A percentile compares a stretch with the other conserved stretches of the same genome.
Conservation (phyloP, 1,140 invertebrate species). For the Oedothorax gibbosus region DNA sequence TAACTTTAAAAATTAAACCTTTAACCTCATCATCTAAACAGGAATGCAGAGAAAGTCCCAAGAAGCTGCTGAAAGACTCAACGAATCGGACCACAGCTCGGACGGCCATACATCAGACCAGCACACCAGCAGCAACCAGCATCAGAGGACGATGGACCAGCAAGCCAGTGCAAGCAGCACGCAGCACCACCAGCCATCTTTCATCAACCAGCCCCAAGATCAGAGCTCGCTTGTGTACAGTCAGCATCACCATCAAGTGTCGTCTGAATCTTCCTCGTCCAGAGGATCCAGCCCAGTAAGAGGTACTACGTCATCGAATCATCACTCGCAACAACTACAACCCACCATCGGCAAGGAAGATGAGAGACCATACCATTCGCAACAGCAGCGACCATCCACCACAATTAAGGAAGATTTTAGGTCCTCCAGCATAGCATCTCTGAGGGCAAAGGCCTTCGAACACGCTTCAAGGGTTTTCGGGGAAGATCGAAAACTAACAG, state of each 20-base stretch:
- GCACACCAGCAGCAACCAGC: too few relatives aligned
- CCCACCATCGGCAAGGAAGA: constrained; percentile 73
- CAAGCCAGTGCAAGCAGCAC: background rate
- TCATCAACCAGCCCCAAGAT: background rate
- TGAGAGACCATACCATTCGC: constrained; percentile 66
- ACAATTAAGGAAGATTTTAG: constrained; percentile 66
- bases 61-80: constrained; percentile 95
- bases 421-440: constrained; percentile 89
- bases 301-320: constrained; percentile 63
- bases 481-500: constrained; percentile 65
- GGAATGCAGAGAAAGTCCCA: constrained; percentile 99
- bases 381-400: too few relatives aligned
- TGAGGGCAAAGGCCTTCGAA: constrained; percentile 93
- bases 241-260: constrained; percentile 48
- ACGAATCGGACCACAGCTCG: constrained; percentile 70
- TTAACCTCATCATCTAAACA: constrained; percentile 67
- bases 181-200: background rate
- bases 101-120: constrained; percentile 18
- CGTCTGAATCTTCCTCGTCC: constrained; percentile 67
- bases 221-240: background rate
- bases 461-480: constrained; percentile 84
- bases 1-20: too few relatives aligned
- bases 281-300: constrained; percentile 28
- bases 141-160: background rate
- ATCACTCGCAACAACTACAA: too few relatives aligned